phyloP scores from a whole-genome alignment of 2,797 vertebrate species.

The Hipposideros larvatus region DNA sequence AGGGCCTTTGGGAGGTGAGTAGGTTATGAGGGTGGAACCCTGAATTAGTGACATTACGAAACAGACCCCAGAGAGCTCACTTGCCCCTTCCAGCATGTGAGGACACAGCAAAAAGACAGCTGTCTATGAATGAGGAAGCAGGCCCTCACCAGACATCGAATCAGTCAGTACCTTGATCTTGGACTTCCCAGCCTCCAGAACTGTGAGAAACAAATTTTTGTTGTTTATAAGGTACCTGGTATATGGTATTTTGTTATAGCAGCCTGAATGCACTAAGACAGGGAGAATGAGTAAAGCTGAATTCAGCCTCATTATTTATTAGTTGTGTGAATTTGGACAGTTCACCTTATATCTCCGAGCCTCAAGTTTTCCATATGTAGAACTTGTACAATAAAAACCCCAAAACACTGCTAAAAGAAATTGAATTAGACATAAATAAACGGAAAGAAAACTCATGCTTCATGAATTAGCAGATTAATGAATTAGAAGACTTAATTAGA shows the following conservation, averaged over 20 bases:
- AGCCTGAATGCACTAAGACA: background rate
- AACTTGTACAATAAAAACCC: background rate
- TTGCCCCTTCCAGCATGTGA: background rate
- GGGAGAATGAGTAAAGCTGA: background rate
- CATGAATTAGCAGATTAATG: no score
- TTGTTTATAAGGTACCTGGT: background rate
- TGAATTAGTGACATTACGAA: background rate
- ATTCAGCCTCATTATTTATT: background rate
- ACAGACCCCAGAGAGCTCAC: background rate
- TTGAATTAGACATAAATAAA: background rate
- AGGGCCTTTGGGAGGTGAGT: background rate
- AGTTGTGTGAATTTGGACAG: background rate
- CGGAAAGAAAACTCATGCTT: background rate
- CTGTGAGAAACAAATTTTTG: background rate
- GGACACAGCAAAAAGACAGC: background rate
- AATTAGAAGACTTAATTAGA: background rate
- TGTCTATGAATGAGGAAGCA: background rate
- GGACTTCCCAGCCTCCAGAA: background rate
- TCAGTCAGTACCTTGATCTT: background rate
- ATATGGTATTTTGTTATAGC: background rate
- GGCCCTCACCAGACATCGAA: background rate
- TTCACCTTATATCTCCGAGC: background rate
- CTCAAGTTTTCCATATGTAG: background rate
- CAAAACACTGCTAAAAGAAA: background rate
- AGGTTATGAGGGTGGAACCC: background rate